These are phyloP conservation scores for Sisor rabdophorus DNA, from an alignment of 2,113 vertebrate genomes.

Conservation along the genomic window DNA sequence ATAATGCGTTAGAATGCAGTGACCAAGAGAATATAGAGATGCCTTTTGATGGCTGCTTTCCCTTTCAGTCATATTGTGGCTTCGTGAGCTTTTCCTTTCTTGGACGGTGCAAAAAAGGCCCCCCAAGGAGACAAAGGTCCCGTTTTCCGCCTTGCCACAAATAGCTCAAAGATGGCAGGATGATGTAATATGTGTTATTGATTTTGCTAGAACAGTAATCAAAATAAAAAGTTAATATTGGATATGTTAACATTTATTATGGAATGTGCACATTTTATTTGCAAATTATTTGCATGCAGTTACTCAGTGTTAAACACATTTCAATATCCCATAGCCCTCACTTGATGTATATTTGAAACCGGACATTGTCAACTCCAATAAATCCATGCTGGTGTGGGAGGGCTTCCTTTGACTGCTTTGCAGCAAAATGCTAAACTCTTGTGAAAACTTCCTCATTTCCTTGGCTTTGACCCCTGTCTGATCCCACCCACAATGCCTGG, in stretches of 20 bases:
- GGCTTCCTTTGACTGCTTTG: conserved; percentile 34
- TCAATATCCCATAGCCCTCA: conserved; percentile 11
- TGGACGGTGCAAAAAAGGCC: conserved; percentile 64
- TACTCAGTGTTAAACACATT: conserved; percentile 3
- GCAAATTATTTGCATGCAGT: neutral
- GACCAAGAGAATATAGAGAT: conserved; percentile 40
- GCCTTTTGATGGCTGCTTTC: conserved; percentile 65
- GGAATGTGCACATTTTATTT: neutral
- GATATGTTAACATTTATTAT: neutral
- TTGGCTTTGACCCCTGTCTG: conserved; percentile 62
- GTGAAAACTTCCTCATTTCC: conserved; percentile 73
- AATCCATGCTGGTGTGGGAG: conserved; percentile 36
- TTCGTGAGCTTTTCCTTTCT: conserved; percentile 61
- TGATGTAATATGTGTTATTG: neutral
- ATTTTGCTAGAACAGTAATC: no score
- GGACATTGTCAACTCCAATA: conserved; percentile 47
- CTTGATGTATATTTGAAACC: conserved; percentile 47
- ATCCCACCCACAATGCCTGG: conserved; percentile 68
- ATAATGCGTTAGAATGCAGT: conserved; percentile 39
- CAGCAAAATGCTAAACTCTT: conserved; percentile 57
- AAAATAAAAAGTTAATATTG: neutral
- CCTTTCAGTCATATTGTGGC: conserved; percentile 57
- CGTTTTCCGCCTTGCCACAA: conserved; percentile 46
- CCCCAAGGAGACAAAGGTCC: conserved; percentile 56
- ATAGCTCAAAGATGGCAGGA: conserved; percentile 33